A percentile compares a stretch with the other conserved stretches of the same genome.
These are phyloP conservation scores for Orthosia cruda DNA, from an alignment of 2,888 invertebrate genomes.

Conservation along the genomic window DNA sequence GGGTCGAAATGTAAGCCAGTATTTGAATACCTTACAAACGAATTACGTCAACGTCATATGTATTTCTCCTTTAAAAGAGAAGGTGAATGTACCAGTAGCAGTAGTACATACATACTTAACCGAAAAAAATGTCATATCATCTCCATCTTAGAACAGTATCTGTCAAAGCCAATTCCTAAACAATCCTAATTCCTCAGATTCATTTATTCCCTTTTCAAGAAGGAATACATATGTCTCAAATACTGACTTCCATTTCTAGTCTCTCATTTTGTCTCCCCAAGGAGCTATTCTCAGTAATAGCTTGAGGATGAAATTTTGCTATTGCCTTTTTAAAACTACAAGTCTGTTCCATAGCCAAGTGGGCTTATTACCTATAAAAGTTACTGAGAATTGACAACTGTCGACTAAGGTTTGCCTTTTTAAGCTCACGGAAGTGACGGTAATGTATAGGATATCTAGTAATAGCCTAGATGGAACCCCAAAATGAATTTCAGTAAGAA, in stretches of 20 bases:
- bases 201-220: slow-evolving; percentile 56
- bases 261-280: slow-evolving; percentile 54
- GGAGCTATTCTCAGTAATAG: slow-evolving; percentile 50
- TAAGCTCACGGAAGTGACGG: slow-evolving; percentile 11
- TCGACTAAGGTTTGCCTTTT: slow-evolving; percentile 27
- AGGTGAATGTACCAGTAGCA: slow-evolving; percentile 20
- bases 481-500: neutral
- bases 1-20: slow-evolving; percentile 97
- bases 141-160: neutral
- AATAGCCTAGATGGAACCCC: slow-evolving; percentile 1
- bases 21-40: slow-evolving; percentile 49
- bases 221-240: slow-evolving; percentile 65
- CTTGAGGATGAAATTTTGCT: slow-evolving; percentile 4
- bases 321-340: neutral
- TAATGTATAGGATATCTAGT: slow-evolving; percentile 31
- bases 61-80: slow-evolving; percentile 60
- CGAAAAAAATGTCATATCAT: neutral
- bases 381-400: slow-evolving; percentile 5
- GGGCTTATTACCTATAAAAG: slow-evolving; percentile 1
- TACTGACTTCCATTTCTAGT: slow-evolving; percentile 64
- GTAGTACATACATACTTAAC: neutral
- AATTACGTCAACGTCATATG: slow-evolving; percentile 47
- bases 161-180: slow-evolving; percentile 15
- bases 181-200: slow-evolving; percentile 21
- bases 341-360: slow-evolving; percentile 1